A percentile compares a stretch with the other conserved stretches of the same genome.
phyloP scores from a whole-genome alignment of 2,113 vertebrate genomes.

The Gobius niger region DNA sequence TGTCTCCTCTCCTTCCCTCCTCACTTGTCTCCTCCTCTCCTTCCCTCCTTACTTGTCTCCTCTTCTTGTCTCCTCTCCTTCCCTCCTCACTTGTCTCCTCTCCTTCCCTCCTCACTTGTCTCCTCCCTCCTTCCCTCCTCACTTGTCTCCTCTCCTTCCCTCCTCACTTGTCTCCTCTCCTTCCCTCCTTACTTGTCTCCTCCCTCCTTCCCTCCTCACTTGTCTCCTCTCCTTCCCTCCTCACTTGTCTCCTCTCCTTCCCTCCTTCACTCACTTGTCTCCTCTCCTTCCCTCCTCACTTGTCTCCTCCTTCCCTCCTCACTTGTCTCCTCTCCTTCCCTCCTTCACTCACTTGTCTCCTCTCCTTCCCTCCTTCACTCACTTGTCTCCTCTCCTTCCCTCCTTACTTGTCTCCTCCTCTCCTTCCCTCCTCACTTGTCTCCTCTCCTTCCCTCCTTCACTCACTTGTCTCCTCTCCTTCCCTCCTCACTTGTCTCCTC shows the following conservation, averaged over 20 bases:
- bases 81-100: background rate
- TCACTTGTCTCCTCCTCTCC: background rate
- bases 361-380: background rate
- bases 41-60: background rate
- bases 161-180: background rate
- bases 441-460: background rate
- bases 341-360: background rate
- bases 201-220: background rate
- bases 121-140: background rate
- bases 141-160: background rate
- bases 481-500: background rate
- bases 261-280: no score
- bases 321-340: no score
- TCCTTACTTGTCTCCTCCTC: background rate
- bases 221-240: no score
- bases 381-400: background rate
- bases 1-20: no score
- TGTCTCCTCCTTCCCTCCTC: background rate
- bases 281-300: background rate
- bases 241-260: background rate
- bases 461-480: background rate
- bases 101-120: background rate
- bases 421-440: background rate
- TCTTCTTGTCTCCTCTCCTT: background rate
- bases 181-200: background rate